A percentile compares a stretch with the other conserved stretches of the same genome.
Evolutionary conservation across 2,113 vertebrate genomes (phyloP).

Genomic region (Rhinolophus ferrumequinum): DNA sequence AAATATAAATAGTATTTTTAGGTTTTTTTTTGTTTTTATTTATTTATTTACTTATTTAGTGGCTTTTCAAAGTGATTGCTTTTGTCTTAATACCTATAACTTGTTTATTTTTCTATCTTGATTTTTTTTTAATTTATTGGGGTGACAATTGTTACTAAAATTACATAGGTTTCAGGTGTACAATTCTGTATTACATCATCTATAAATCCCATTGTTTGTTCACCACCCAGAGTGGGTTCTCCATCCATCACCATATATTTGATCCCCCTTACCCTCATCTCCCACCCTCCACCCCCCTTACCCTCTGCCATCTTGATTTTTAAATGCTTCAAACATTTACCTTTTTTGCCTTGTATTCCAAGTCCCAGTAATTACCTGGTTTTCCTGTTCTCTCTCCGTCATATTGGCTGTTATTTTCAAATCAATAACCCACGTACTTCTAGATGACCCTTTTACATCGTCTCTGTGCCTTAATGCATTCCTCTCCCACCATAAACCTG

Average conservation of each 20-base stretch:
- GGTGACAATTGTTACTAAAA: no score
- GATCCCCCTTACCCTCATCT: no score
- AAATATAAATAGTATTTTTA: not conserved
- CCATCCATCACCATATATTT: no score
- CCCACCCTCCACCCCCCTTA: no score
- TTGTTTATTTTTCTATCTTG: constrained; percentile 38
- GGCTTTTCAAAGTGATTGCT: constrained; percentile 34
- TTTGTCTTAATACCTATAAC: not conserved
- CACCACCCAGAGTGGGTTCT: no score
- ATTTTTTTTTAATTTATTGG: constrained; percentile 41
- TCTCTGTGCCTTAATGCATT: not conserved
- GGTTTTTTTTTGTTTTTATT: not conserved
- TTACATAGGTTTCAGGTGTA: no score
- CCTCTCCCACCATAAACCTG: not conserved
- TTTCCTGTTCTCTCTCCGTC: not conserved
- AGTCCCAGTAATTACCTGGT: not conserved
- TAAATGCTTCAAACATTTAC: not conserved
- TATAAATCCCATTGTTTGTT: no score
- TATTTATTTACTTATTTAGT: constrained; percentile 42
- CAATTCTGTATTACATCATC: no score
- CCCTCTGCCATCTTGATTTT: constrained; percentile 55
- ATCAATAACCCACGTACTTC: not conserved
- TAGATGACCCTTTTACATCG: not conserved
- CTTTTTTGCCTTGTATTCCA: not conserved
- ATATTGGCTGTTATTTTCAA: constrained; percentile 2